Base-by-base conservation (phyloP, 2,888 invertebrate species). In the Syrista parreyssii region DNA sequence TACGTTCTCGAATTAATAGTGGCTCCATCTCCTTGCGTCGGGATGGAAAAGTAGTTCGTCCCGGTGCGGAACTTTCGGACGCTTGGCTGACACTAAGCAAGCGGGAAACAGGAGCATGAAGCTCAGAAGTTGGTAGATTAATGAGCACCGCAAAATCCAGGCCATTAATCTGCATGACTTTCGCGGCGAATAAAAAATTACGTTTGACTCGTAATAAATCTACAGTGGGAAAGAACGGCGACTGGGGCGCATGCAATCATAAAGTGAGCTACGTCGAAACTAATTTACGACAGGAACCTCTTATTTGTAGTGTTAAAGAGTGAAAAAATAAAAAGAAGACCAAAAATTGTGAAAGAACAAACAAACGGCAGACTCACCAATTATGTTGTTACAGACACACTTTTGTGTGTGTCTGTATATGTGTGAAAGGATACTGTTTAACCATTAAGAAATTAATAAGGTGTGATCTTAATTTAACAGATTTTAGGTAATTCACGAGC, bases 121-220 rank as follows among this genome's bases (percentile, higher is more conserved):
- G 77, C 23, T 68, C 33, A 68, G 40, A 76, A 68, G 73, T 76
- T 32, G 12, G 55, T 73, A 55, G 74, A 77, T 77, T 77, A 34
- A 77, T 68, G 74, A 77, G 68, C 40, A 34, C 68, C 32, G 31
- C 77, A 33, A 74, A 74, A 36, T 74, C 30, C 30, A 9, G 74
- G 15, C n/a, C 74, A 33, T 69, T 75, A 77, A 77, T 77, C 69
- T 55, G 30, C 68, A 31, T 32, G 36, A 36, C 36, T 75, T 71
- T 23, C 32, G 40, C 32, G 71, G 31, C 31, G 36, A 77, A 74
- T 74, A 40, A 69, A 74, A 36, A 75, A 77, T 75, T 36, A 77
- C 69, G 71, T n/a, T 40, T 75, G 69, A 74, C 75, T 74, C 69
- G 55, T 31, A 36, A 77, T 77, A 69, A 77, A 77, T 77, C 75